Evolutionary conservation across 2,113 vertebrate species (phyloP).

Genomic region (Isichthys henryi): DNA sequence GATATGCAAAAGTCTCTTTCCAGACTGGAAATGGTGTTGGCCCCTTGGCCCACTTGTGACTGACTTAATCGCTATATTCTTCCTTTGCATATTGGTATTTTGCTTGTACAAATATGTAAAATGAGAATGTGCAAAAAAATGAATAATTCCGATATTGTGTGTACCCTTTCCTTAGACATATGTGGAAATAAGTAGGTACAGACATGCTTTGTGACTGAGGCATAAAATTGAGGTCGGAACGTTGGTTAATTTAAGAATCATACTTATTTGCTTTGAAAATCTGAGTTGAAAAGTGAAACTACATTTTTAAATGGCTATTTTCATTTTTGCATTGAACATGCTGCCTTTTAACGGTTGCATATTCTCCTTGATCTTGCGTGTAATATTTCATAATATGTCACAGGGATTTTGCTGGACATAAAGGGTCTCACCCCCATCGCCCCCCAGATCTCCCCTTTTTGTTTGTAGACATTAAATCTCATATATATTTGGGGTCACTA

Average conservation of each 20-base stretch:
- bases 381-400: not conserved
- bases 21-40: not conserved
- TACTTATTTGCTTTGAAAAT: not conserved
- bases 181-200: conserved; percentile 47
- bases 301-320: not conserved
- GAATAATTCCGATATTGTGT: not conserved
- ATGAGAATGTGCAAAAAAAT: conserved; percentile 39
- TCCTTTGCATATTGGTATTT: conserved; percentile 50
- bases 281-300: not conserved
- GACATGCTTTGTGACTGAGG: conserved; percentile 25
- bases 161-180: conserved; percentile 30
- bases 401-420: not conserved
- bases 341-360: not conserved
- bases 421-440: not conserved
- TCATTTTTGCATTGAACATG: not conserved
- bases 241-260: not conserved
- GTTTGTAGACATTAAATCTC: not conserved
- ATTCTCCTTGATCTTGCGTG: not conserved
- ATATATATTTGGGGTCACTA: conserved; percentile 17
- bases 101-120: conserved; percentile 51
- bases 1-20: conserved; percentile 7
- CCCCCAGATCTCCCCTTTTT: not conserved
- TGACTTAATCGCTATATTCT: not conserved
- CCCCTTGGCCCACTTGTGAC: not conserved
- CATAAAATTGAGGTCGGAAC: conserved; percentile 20